These are phyloP conservation scores for Cataglyphis altisquamis DNA, from an alignment of 2,888 invertebrate species.

Conservation along the genomic window DNA sequence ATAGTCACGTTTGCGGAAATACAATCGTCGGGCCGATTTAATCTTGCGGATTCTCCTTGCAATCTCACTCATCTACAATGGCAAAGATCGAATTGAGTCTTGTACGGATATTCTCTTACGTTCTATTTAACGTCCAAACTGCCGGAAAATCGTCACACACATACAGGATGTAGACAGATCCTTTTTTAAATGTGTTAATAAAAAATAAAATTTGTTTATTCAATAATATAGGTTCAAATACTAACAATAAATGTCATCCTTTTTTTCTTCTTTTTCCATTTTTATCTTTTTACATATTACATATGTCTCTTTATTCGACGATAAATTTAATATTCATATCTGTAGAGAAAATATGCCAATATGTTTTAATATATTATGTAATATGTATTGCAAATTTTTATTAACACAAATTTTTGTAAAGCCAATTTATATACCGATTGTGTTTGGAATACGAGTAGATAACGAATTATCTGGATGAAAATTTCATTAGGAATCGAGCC, in stretches of 20 bases:
- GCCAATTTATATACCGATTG: neutral
- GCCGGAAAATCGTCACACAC: neutral
- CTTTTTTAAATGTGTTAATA: neutral
- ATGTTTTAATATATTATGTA: neutral
- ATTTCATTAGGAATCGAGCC: slow-evolving; percentile 70
- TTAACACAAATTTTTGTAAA: neutral
- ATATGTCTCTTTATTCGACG: neutral
- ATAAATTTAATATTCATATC: neutral
- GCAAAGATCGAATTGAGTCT: slow-evolving; percentile 69
- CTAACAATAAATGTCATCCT: neutral
- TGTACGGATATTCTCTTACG: slow-evolving; percentile 18
- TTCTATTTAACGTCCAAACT: slow-evolving; percentile 20
- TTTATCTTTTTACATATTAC: neutral
- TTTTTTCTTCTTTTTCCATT: neutral
- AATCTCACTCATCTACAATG: slow-evolving; percentile 65
- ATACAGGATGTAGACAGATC: neutral
- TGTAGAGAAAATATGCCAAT: neutral
- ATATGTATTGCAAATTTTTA: neutral
- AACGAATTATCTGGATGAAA: slow-evolving; percentile 54
- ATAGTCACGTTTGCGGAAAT: slow-evolving; percentile 76
- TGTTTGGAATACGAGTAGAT: neutral
- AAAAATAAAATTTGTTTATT: neutral
- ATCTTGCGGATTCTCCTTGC: slow-evolving; percentile 69
- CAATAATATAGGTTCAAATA: neutral
- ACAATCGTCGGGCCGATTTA: slow-evolving; percentile 76